Base-by-base conservation (phyloP, 2,888 invertebrate genomes). In the Eubasilissa splendida region DNA sequence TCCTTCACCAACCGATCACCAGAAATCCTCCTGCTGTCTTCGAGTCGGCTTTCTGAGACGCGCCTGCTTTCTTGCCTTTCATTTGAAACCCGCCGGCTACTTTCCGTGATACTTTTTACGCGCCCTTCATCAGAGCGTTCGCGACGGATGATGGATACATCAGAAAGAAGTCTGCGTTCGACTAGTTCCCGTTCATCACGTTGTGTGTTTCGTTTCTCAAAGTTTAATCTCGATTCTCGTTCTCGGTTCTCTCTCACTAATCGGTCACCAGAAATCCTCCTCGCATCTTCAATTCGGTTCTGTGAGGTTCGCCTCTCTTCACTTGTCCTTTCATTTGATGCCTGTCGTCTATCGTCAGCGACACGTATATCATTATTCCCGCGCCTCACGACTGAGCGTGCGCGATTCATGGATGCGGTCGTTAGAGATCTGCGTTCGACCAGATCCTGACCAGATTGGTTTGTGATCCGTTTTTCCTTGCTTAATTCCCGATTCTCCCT, bases 361-460 rank as follows among this genome's bases (percentile, higher is more conserved):
- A 42, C 42, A 22, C 22, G 22, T 22, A 22, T 22, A 22, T 22
- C 22, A 22, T 22, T 22, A 60, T 22, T 31, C 31, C 14, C 22
- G 31, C 63, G 63, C 22, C 63, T 63, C 31, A 22, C 63, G 5
- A 12, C 63, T 33, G 63, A 33, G 31, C 50, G 42, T 68, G 42
- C 68, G 9, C 63, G 76, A 52, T 65, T 63, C n/a, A 22, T 31
- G 12, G 56, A 73, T 14, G n/a, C 5, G 22, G 31, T 12, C 11
- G 59, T 22, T 12, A 60, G 4, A 42, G 65, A 65, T 54, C 66
- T 42, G 53, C 71, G 73, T 52, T 33, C 70, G 11, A 50, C 58
- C 71, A 14, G 5, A 52, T 71, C 71, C 7, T 12, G 31, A 8
- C 53, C 71, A n/a, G 9, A 14, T 14, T 53, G 71, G 14, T 71